These are phyloP conservation scores for Gallinago nigripennis DNA, from an alignment of 2,797 vertebrate genomes.

Conservation along the genomic window DNA sequence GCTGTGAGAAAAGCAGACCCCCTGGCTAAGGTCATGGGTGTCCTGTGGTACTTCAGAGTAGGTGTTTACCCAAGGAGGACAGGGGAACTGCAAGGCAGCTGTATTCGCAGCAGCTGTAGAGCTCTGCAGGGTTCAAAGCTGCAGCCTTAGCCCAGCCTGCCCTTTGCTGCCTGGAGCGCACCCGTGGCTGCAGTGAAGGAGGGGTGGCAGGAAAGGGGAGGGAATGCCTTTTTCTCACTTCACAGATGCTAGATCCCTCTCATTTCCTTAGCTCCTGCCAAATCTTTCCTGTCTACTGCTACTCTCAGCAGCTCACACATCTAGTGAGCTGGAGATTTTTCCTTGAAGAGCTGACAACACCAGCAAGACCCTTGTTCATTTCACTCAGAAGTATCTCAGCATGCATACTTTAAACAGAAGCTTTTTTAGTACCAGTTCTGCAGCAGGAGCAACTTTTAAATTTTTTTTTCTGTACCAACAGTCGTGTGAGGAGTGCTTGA, in stretches of 20 bases:
- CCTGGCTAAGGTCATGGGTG: background rate
- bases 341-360: background rate
- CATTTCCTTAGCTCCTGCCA: background rate
- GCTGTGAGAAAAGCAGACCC: background rate
- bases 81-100: background rate
- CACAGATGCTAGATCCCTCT: background rate
- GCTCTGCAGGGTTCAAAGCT: background rate
- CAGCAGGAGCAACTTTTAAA: background rate
- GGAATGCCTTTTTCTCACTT: background rate
- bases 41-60: background rate
- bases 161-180: background rate
- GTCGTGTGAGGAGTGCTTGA: background rate
- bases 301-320: background rate
- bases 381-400: background rate
- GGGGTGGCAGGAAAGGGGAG: background rate
- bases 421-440: background rate
- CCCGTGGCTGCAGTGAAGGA: background rate
- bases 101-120: background rate
- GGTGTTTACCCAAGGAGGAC: background rate
- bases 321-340: background rate
- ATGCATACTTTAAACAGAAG: background rate
- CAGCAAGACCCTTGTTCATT: background rate
- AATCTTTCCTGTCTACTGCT: background rate
- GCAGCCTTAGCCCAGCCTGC: background rate
- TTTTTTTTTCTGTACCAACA: background rate